phyloP scores from a whole-genome alignment of 2,113 vertebrate genomes.

The Menidia beryllina region DNA sequence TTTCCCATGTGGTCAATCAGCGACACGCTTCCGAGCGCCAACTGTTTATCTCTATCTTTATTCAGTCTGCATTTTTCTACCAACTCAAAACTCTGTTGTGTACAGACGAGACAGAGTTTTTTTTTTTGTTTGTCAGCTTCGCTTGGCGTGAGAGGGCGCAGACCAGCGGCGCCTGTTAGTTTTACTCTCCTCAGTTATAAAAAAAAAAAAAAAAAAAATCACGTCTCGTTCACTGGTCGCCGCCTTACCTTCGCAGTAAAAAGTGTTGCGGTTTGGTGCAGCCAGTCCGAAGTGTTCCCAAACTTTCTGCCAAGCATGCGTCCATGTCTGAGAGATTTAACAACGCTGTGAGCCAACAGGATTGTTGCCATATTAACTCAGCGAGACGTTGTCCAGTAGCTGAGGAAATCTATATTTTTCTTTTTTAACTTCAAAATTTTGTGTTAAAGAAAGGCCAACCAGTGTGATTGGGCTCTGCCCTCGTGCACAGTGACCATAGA shows the following conservation, averaged over 20 bases:
- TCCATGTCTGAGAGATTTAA: constrained; percentile 82
- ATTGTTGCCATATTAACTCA: constrained; percentile 85
- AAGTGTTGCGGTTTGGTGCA: constrained; percentile 72
- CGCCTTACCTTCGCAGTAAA: constrained; percentile 89
- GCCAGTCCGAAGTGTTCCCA: constrained; percentile 59
- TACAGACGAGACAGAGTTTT: background rate
- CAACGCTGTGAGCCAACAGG: constrained; percentile 84
- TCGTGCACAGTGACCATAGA: constrained; percentile 3
- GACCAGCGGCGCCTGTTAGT: no score
- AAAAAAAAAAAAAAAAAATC: no score
- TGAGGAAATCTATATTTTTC: background rate
- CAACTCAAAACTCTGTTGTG: no score
- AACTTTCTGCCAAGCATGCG: constrained; percentile 71
- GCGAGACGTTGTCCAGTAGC: background rate
- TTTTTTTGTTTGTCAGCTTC: no score
- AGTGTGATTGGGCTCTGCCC: background rate
- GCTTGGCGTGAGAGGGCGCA: background rate
- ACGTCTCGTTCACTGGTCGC: background rate
- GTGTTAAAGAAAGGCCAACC: background rate
- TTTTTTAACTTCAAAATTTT: background rate
- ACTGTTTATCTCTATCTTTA: no score
- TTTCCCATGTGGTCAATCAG: no score
- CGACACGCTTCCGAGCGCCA: no score
- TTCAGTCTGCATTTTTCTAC: no score
- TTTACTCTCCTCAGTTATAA: background rate